Percentiles rank a stretch among this genome's conserved stretches.
These are phyloP conservation scores for Scaptomyza flava DNA, from an alignment of 2,888 invertebrate genomes.

Conservation along the genomic window DNA sequence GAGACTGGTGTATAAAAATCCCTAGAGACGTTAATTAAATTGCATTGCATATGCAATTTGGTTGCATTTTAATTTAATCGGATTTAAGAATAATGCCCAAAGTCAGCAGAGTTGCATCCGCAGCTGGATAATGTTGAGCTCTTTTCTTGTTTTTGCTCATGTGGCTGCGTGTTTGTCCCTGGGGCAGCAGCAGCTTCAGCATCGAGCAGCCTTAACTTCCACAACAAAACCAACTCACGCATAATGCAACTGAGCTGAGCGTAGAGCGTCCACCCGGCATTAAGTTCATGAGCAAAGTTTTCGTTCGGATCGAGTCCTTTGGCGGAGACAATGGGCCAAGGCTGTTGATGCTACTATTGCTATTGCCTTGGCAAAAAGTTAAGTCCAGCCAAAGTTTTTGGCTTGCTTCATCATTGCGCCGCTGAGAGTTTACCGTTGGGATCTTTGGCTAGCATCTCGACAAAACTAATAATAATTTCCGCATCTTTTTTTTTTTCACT, in stretches of 20 bases:
- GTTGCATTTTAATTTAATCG: slow-evolving; percentile 77
- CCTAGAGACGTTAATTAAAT: slow-evolving; percentile 76
- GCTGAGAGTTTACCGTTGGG: slow-evolving; percentile 72
- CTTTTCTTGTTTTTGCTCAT: slow-evolving; percentile 22
- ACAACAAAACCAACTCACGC: slow-evolving; percentile 35
- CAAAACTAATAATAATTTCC: slow-evolving; percentile 78
- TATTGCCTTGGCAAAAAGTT: slow-evolving; percentile 29
- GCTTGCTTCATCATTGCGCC: slow-evolving; percentile 66
- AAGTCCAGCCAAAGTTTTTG: slow-evolving; percentile 53
- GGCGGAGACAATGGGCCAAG: slow-evolving; percentile 58
- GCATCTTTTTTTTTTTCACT: slow-evolving; percentile 23
- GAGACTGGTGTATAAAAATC: slow-evolving; percentile 54
- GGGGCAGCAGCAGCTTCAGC: slow-evolving; percentile 10
- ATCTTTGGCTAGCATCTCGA: slow-evolving; percentile 60
- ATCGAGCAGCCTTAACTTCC: neutral
- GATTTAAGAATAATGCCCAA: slow-evolving; percentile 77
- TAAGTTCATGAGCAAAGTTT: slow-evolving; percentile 75
- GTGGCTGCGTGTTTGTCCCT: slow-evolving; percentile 33
- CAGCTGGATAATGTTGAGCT: slow-evolving; percentile 26
- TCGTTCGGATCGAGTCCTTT: slow-evolving; percentile 24
- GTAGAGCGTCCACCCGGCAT: slow-evolving; percentile 46
- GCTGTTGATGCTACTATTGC: slow-evolving; percentile 5
- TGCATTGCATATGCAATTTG: slow-evolving; percentile 77
- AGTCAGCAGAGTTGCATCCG: slow-evolving; percentile 56
- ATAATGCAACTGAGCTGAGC: slow-evolving; percentile 47